Base-by-base conservation (phyloP, 2,888 invertebrate species). In the Bellardia pandia region DNA sequence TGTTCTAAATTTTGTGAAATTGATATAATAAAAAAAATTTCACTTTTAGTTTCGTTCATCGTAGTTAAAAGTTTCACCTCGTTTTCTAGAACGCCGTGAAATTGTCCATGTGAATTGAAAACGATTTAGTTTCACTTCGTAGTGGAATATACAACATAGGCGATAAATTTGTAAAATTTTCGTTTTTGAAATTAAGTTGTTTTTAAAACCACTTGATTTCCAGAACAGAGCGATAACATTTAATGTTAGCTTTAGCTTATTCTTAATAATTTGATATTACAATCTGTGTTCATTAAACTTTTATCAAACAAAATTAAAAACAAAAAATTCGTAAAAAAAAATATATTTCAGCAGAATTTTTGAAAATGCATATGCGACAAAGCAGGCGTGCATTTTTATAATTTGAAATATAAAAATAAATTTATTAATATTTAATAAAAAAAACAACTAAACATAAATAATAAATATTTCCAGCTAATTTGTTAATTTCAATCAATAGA, bases 381-480 rank as follows among this genome's bases (percentile, higher is more conserved):
- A 75, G 80, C 80, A 66, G 71, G 66, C 23, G 85, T 86, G 85
- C 85, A 86, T 80, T 80, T 23, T 80, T 85, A 42, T 53, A 51
- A 69, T 48, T 71, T 45, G 42, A 37, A 42, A 72, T 48, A 16
- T n/a, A 68, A 75, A 75, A 74, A 37, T 33, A 72, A 64, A 76
- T 71, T 51, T 45, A 79, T 42, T 0, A 48, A 62, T 37, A 76
- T 71, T 53, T 48, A 80, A 53, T 1, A 51, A 62, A 75, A 53
- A 40, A 76, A 48, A 58, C n/a, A 48, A 58, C n/a, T 14, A 71
- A 37, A 51, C 5, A 14, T 60, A 23, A 51, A 51, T 11, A 62
- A 33, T 71, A 53, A 33, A 72, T 60, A 37, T 8, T 37, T 77
- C 51, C 58, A 78, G 42, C 33, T 30, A 71, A 62, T 45, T 75